Conservation (phyloP, 2,888 invertebrate genomes). For the Kryphioiulus occultus region DNA sequence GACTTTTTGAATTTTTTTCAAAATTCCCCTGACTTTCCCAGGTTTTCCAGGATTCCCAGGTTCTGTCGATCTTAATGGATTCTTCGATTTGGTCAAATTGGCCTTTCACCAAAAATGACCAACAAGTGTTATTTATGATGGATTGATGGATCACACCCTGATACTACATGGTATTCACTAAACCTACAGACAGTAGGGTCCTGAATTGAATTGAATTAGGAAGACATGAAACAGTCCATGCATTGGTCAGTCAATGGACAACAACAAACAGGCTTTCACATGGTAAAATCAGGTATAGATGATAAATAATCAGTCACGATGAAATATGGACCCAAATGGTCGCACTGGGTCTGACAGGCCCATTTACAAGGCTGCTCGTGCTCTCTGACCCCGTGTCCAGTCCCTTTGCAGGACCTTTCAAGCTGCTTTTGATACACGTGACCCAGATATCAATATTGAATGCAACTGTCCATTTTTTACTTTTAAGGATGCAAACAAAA, state of each 20-base stretch:
- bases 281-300: background rate
- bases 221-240: too few species aligned
- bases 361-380: background rate
- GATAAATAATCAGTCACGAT: background rate
- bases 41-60: too few species aligned
- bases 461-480: background rate
- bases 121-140: too few species aligned
- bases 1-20: too few species aligned
- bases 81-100: too few species aligned
- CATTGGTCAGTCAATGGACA: background rate
- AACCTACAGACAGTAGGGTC: too few species aligned
- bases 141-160: too few species aligned
- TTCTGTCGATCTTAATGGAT: too few species aligned
- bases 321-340: background rate
- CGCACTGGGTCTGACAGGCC: background rate
- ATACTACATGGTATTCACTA: too few species aligned
- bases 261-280: background rate
- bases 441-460: constrained; percentile 10
- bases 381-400: background rate
- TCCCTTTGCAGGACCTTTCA: background rate
- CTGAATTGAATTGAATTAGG: too few species aligned
- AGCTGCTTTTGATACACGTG: background rate
- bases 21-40: too few species aligned
- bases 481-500: constrained; percentile 4
- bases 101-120: too few species aligned